Conservation (phyloP, 2,888 invertebrate genomes). For the Acanthosepion lycidas region DNA sequence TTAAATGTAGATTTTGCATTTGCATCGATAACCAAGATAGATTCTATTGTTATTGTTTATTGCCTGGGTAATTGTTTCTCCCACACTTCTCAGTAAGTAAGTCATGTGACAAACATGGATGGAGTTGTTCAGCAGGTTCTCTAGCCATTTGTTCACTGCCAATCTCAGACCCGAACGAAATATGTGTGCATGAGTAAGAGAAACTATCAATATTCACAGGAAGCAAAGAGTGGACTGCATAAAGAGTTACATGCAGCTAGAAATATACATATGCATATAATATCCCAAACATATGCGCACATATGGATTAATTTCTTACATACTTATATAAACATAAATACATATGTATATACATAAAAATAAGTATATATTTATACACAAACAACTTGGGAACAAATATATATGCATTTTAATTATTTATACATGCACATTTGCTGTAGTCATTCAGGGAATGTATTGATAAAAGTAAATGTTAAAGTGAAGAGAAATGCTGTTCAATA, state of each 20-base stretch:
- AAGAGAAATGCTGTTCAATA: no score
- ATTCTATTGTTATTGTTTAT: slow-evolving; percentile 33
- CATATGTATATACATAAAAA: background rate
- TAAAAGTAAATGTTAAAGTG: no score
- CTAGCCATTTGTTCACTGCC: background rate
- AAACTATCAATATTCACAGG: slow-evolving; percentile 1
- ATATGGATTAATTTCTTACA: background rate
- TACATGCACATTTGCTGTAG: no score
- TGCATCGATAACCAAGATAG: background rate
- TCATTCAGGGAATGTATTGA: no score
- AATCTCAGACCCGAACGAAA: background rate
- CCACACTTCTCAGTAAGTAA: background rate
- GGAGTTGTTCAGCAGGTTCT: background rate
- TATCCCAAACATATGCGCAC: background rate
- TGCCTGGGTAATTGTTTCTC: slow-evolving; percentile 21
- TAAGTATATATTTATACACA: background rate
- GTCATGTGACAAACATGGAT: background rate
- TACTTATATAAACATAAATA: background rate
- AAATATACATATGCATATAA: background rate
- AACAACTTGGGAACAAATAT: background rate
- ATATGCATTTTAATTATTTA: background rate
- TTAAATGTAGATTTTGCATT: background rate
- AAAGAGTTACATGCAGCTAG: background rate
- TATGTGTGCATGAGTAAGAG: background rate
- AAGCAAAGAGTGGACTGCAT: background rate